phyloP scores from a whole-genome alignment of 2,113 vertebrate genomes.

The Echinops telfairi region DNA sequence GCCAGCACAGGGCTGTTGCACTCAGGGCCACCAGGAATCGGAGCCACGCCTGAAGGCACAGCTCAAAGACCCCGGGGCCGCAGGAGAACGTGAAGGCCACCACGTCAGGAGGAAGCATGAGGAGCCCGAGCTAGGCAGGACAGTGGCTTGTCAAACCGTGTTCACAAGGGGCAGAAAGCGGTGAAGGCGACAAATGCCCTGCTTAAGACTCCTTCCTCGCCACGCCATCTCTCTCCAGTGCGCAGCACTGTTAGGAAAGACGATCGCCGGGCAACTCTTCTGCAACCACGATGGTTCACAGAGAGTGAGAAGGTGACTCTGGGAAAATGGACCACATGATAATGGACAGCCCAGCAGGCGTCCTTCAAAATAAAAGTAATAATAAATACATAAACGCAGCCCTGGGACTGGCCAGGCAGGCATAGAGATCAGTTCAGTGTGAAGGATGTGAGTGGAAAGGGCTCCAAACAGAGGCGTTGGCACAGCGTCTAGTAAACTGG shows the following conservation, averaged over 20 bases:
- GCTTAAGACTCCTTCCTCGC: neutral
- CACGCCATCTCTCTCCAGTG: neutral
- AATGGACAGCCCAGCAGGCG: neutral
- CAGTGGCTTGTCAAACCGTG: neutral
- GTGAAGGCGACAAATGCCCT: neutral
- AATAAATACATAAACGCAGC: neutral
- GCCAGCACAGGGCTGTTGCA: neutral
- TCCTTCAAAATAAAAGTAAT: neutral
- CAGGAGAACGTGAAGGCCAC: neutral
- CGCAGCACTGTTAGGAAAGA: neutral
- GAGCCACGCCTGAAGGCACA: neutral
- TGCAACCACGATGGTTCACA: neutral
- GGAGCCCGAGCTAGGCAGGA: neutral
- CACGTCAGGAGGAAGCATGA: neutral
- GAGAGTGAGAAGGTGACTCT: neutral
- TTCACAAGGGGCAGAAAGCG: neutral
- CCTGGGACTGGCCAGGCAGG: neutral
- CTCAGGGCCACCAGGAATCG: neutral
- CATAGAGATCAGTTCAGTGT: neutral
- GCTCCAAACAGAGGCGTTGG: neutral
- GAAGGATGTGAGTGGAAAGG: neutral
- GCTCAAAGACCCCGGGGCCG: neutral
- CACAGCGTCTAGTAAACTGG: conserved; percentile 27
- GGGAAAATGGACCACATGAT: neutral
- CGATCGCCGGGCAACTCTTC: neutral